Evolutionary conservation across 1,140 invertebrate species (phyloP), one percentile per base, ranked within the genome.

Genomic region (Rhagoletis pomonella): DNA sequence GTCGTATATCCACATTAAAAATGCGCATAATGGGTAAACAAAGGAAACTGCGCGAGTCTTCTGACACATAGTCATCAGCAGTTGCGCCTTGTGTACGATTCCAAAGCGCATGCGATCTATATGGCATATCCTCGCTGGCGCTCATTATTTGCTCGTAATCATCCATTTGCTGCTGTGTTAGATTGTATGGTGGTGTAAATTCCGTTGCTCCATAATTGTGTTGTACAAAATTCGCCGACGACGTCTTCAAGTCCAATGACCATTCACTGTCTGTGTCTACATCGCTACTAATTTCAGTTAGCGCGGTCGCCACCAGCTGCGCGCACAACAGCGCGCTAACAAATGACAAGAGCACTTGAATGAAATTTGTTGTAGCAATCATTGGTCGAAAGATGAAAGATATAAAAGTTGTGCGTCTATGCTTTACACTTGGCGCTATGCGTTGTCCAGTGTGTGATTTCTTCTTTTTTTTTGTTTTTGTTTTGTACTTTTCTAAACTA

Each of bases 21-120:
- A 90, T 69, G 3, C 91, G 90, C 87, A 92, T 90, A 9, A 92
- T 88, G 0, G 91, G 91, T 39, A 92, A 77, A 14, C 91, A 92
- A n/a, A 42, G 59, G 42, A 60, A 85, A 50, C 50, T 85, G 4
- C 84, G 84, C 59, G 84, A 44, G 62, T 62, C 59, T 60, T 42
- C 84, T 17, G 29, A 3, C 9, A n/a, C 73, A 29, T 55, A 55
- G 5, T 81, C 47, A 47, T 58, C 67, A 29, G 29, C 29, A 4
- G 4, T 29, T 55, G 47, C 12, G 5, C 6, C 67, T n/a, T 55
- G 47, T 58, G 73, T 9, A 7, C 73, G 73, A 29, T 81, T 81
- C 5, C 1, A 1, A 19, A 47, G 17, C 44, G 47, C 5, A 19
- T 0, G 1, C 4, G 17, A 50, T 3, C 6, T 19, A 9, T 3